Conservation (phyloP, 2,113 vertebrate species). For the Myrmophylax atrothorax region DNA sequence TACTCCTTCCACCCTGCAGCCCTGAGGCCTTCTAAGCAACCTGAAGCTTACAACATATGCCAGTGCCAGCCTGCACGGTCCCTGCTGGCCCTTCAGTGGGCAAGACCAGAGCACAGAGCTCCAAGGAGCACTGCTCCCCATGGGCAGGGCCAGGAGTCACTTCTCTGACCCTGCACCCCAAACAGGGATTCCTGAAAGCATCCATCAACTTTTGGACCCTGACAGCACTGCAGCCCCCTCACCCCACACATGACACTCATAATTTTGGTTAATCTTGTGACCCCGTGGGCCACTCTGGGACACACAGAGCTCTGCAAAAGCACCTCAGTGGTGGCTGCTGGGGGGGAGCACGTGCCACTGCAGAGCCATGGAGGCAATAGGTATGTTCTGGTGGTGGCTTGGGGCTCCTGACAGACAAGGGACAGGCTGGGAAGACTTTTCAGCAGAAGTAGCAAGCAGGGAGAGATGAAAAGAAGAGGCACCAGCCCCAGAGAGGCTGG, state of each 20-base stretch:
- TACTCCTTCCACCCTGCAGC: not conserved
- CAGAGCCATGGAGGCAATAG: not conserved
- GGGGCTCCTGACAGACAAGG: not conserved
- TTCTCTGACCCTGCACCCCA: not conserved
- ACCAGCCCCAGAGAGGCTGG: not conserved
- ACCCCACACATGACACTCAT: fast-evolving
- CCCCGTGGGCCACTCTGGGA: fast-evolving
- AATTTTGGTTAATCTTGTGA: not conserved
- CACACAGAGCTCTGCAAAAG: not conserved
- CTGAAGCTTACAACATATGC: fast-evolving
- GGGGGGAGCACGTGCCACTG: fast-evolving
- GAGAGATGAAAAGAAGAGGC: not conserved
- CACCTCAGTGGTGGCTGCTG: fast-evolving
- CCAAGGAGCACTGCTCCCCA: not conserved
- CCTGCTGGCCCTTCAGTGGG: not conserved
- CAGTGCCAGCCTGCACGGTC: fast-evolving
- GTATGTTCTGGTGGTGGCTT: fast-evolving
- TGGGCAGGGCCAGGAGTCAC: fast-evolving
- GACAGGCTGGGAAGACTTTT: not conserved
- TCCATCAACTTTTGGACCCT: fast-evolving
- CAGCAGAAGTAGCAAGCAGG: fast-evolving
- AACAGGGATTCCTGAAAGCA: fast-evolving
- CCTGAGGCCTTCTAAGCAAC: not conserved
- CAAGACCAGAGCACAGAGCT: fast-evolving
- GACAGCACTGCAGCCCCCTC: fast-evolving